phyloP scores from a whole-genome alignment of 92 coral and sea anemone genomes.

The Diadumene lineata region DNA sequence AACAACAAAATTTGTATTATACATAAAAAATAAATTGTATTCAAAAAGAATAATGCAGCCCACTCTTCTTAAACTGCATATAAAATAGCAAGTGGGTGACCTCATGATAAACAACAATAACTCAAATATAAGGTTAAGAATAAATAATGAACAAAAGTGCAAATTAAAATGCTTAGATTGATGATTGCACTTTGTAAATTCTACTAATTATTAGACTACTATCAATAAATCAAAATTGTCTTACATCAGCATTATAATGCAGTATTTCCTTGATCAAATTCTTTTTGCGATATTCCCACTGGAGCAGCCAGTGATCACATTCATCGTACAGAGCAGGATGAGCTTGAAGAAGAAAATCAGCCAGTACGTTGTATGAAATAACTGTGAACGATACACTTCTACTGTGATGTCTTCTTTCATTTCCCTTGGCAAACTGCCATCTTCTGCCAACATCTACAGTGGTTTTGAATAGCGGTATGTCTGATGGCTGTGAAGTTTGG shows the following conservation, averaged over 20 bases:
- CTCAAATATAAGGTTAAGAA: no score
- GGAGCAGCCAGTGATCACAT: conserved; percentile 60
- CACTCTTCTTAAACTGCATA: no score
- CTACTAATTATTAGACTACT: no score
- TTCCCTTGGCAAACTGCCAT: conserved; percentile 34
- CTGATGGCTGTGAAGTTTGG: conserved; percentile 5
- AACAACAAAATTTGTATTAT: background rate
- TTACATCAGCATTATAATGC: conserved; percentile 87
- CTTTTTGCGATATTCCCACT: conserved; percentile 89
- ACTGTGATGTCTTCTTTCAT: conserved; percentile 19
- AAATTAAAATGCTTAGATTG: no score
- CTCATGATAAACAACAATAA: no score
- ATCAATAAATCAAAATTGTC: conserved; percentile 16
- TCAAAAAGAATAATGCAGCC: no score
- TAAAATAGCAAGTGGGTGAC: no score
- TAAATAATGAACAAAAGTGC: no score
- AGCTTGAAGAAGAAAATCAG: conserved; percentile 72
- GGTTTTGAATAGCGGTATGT: conserved; percentile 26
- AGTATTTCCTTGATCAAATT: conserved; percentile 79
- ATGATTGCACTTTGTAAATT: no score
- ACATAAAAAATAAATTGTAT: no score
- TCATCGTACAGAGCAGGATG: conserved; percentile 58
- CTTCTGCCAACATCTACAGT: conserved; percentile 47
- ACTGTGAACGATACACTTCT: conserved; percentile 63
- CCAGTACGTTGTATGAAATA: conserved; percentile 82